A percentile compares a stretch with the other conserved stretches of the same genome.
Evolutionary conservation across 23 tunicate genomes (phyloP).

Genomic region (Trididemnum nubilum): DNA sequence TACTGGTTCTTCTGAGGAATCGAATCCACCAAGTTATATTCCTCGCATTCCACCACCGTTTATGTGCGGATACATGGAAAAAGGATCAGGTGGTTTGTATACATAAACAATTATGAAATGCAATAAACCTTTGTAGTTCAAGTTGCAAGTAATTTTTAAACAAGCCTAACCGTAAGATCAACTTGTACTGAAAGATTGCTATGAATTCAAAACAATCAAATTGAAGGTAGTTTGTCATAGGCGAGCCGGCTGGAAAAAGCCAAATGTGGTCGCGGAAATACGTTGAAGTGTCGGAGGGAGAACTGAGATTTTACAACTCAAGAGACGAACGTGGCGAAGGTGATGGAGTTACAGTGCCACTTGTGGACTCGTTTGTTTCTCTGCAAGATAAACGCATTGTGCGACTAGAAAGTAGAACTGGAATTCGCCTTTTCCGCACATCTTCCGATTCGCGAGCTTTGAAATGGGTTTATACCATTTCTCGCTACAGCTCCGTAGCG

Average conservation of each 20-base stretch:
- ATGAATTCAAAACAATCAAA: too few species aligned
- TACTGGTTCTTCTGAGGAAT: not conserved
- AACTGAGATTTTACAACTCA: conserved; percentile 11
- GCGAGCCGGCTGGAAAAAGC: conserved; percentile 14
- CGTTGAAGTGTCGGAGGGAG: conserved; percentile 41
- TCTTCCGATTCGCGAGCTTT: conserved; percentile 21
- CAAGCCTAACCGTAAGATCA: too few species aligned
- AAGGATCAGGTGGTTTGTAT: conserved; percentile 28
- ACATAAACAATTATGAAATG: not conserved
- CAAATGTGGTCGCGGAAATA: conserved; percentile 27
- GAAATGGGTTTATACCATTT: conserved; percentile 24
- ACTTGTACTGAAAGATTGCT: too few species aligned
- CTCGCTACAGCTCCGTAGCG: conserved; percentile 18
- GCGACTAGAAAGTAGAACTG: conserved; percentile 33
- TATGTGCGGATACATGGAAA: conserved; percentile 47
- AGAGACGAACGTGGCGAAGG: conserved; percentile 24
- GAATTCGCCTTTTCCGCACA: conserved; percentile 34
- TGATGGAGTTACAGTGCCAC: conserved; percentile 18
- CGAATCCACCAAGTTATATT: not conserved
- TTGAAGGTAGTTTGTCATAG: too few species aligned
- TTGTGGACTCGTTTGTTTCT: conserved; percentile 26
- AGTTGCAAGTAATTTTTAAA: too few species aligned
- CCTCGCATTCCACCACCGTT: conserved; percentile 33
- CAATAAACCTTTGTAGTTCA: not conserved
- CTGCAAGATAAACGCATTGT: conserved; percentile 16